phyloP scores from a whole-genome alignment of 2,888 invertebrate species.

The Rapana venosa region DNA sequence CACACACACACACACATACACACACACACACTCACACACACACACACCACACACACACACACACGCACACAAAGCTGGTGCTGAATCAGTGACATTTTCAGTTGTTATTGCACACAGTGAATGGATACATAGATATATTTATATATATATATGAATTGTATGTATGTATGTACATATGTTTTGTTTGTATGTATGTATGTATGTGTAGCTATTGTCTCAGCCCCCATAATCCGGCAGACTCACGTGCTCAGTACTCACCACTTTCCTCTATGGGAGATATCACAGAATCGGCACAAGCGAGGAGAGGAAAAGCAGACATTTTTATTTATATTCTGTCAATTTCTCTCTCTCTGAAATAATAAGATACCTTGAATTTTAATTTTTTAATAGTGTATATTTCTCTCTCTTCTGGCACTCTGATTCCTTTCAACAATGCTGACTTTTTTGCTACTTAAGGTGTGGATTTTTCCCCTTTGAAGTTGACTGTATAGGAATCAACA shows the following conservation, averaged over 20 bases:
- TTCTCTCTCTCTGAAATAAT: no score
- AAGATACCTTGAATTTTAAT: no score
- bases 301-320: constrained; percentile 46
- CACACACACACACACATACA: no score
- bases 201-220: no score
- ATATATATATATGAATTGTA: neutral
- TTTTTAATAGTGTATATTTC: no score
- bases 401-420: neutral
- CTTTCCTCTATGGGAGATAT: constrained; percentile 64
- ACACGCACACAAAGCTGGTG: no score
- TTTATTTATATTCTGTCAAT: neutral
- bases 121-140: no score
- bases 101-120: neutral
- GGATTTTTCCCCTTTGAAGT: no score
- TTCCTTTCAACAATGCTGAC: neutral
- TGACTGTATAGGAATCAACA: neutral
- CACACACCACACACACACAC: no score
- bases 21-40: no score
- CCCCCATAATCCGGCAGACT: no score
- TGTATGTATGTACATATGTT: neutral
- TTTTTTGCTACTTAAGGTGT: no score
- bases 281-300: constrained; percentile 53
- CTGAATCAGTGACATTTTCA: neutral
- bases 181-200: neutral
- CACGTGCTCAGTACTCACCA: constrained; percentile 55